Evolutionary conservation across 2,797 vertebrate genomes (phyloP).

Genomic region (Phoeniculus purpureus): DNA sequence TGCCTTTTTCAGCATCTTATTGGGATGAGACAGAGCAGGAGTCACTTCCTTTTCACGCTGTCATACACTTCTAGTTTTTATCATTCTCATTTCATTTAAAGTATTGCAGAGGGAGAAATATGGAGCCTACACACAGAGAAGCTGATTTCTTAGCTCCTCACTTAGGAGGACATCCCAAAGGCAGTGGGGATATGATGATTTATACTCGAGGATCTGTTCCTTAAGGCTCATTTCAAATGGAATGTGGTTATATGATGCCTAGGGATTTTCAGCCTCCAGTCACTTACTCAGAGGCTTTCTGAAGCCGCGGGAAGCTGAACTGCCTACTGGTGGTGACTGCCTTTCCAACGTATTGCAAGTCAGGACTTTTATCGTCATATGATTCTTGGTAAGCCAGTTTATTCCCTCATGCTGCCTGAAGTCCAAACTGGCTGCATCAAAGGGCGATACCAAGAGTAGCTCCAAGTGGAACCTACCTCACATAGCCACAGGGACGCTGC

Average conservation of each 20-base stretch:
- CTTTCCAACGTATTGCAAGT: constrained; percentile 14
- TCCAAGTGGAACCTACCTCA: constrained; percentile 30
- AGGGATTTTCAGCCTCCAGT: constrained; percentile 40
- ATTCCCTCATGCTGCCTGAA: constrained; percentile 7
- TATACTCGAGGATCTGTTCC: constrained; percentile 5
- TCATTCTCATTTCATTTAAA: background rate
- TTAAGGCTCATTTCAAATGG: constrained; percentile 13
- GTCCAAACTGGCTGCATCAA: constrained; percentile 21
- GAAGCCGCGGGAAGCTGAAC: constrained; percentile 11
- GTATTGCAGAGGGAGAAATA: background rate
- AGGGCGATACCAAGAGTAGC: background rate
- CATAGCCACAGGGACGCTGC: constrained; percentile 18
- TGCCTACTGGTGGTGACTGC: constrained; percentile 29
- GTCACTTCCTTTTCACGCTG: background rate
- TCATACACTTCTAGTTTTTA: background rate
- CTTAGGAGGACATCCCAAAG: constrained; percentile 18
- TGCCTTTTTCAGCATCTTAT: background rate
- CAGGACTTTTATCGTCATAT: constrained; percentile 17
- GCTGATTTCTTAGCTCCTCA: background rate
- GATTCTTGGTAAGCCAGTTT: constrained; percentile 22
- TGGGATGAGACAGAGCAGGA: background rate
- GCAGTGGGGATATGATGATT: background rate
- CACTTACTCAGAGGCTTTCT: constrained; percentile 6
- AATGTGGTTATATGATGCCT: background rate
- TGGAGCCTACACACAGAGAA: background rate